Evolutionary conservation across 1,140 invertebrate genomes (phyloP).

Genomic region (Drosophila orena): DNA sequence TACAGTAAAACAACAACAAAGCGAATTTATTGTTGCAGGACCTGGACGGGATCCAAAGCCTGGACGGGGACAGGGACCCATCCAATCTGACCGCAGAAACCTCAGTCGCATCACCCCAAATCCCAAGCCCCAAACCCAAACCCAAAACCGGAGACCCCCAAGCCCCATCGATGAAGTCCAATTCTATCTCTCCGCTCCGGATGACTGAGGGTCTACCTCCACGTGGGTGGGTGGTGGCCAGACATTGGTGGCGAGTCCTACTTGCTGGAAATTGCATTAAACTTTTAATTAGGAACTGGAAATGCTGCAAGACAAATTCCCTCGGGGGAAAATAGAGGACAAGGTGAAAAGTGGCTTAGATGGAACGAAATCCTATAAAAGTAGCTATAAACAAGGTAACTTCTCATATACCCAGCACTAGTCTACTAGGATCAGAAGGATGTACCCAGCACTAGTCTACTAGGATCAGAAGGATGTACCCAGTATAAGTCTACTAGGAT

Average conservation of each 20-base stretch:
- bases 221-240: slow-evolving; percentile 8
- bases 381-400: too few species aligned
- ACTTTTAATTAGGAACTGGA: slow-evolving; percentile 44
- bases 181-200: slow-evolving; percentile 13
- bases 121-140: slow-evolving; percentile 1
- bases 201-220: not conserved
- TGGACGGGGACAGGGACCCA: slow-evolving; percentile 7
- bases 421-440: too few species aligned
- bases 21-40: slow-evolving; percentile 47
- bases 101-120: slow-evolving; percentile 58
- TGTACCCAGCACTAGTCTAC: too few species aligned
- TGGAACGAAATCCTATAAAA: not conserved
- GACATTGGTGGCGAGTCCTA: slow-evolving; percentile 19
- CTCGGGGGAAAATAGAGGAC: not conserved
- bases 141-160: not conserved
- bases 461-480: too few species aligned
- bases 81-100: slow-evolving; percentile 65
- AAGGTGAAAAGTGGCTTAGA: not conserved
- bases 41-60: slow-evolving; percentile 4
- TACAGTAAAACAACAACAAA: slow-evolving; percentile 63
- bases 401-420: too few species aligned
- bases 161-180: not conserved
- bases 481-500: too few species aligned
- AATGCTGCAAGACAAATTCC: not conserved
- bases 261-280: slow-evolving; percentile 39